Evolutionary conservation across 2,888 invertebrate genomes (phyloP), one percentile per base, ranked within the genome.

Genomic region (Halocaridina rubra): DNA sequence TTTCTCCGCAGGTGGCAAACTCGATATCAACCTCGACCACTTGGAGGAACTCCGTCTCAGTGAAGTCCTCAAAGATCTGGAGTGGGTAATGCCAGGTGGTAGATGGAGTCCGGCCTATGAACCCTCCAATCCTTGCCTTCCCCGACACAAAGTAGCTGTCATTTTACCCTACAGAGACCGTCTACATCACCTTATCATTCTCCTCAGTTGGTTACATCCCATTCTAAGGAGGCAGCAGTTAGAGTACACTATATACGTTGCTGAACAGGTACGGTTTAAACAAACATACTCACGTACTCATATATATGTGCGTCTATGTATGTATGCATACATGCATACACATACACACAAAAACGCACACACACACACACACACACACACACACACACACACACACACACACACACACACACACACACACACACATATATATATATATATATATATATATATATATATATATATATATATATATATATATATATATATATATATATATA

Each of bases 101-200:
- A 67, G 71, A 13, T 87, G 87, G 87, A 85, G 84, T 46, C 87
- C 87, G 39, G 29, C 64, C 4, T 69, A 77, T 30, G 81, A 81
- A 16, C 80, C 80, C n/a, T 10, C 46, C 29, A 19, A 39, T 46
- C 87, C 87, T 88, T 95, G 95, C 90, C 92, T 92, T 84, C 93
- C 97, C n/a, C 93, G 95, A 88, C 94, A 96, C 91, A 94, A 93
- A 90, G 95, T 98, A 80, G 99, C 98, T 89, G 95, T 99, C 88
- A 94, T 99, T 88, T 94, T 99, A 89, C 99, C 99, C 81, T 99
- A 96, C 92, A 94, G 96, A 88, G 95, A 95, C 90, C 93, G 97
- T 24, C 97, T 69, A 90, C 91, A 64, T 88, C 89, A 57, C 91
- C 91, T 86, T 30, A 64, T 81, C 29, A 80, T 81, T 46, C 67